phyloP scores from a whole-genome alignment of 92 coral and sea anemone species.

The Anthopleura xanthogrammica region DNA sequence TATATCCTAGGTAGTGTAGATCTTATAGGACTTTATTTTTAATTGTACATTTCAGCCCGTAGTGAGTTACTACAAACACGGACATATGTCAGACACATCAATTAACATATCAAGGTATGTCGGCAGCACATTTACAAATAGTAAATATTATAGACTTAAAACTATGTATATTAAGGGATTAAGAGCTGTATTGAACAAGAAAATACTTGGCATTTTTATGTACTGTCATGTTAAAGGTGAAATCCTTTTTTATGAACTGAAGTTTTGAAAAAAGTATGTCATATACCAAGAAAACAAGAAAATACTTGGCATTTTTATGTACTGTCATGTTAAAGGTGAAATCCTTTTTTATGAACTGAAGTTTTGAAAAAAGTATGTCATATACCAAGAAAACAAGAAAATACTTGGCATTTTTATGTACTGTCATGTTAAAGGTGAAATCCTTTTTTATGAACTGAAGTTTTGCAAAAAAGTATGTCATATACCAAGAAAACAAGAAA shows the following conservation, averaged over 20 bases:
- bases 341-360: too few relatives aligned
- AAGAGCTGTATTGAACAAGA: not conserved
- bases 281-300: not conserved
- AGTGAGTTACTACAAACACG: slow-evolving; percentile 75
- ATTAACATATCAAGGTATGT: slow-evolving; percentile 13
- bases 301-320: not conserved
- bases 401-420: not conserved
- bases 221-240: not conserved
- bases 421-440: not conserved
- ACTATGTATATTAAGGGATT: slow-evolving; percentile 2
- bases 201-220: not conserved
- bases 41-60: slow-evolving; percentile 57
- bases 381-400: not conserved
- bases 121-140: not conserved
- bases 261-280: too few relatives aligned
- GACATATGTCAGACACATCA: slow-evolving; percentile 44
- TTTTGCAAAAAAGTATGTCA: too few relatives aligned
- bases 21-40: not conserved
- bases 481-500: not conserved
- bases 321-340: not conserved
- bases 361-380: too few relatives aligned
- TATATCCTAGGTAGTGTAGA: not conserved
- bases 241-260: too few relatives aligned
- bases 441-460: too few relatives aligned
- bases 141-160: slow-evolving; percentile 6